Evolutionary conservation across 2,113 vertebrate genomes (phyloP).

Genomic region (Python bivittatus): DNA sequence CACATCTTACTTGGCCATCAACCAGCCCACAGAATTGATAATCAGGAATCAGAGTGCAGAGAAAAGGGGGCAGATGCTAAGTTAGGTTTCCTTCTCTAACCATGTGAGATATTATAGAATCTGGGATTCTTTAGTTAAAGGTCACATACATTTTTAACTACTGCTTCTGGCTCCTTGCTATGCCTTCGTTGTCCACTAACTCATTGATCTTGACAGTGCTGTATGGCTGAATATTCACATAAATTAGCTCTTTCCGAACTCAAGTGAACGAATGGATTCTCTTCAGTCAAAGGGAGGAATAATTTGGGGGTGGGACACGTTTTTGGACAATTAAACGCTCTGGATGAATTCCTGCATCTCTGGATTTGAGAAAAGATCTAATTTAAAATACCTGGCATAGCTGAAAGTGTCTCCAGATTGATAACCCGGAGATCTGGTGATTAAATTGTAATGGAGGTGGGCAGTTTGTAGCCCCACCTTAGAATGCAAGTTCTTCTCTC

Average conservation of each 20-base stretch:
- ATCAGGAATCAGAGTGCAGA: neutral
- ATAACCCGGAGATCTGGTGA: neutral
- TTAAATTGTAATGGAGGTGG: neutral
- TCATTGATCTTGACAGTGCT: constrained; percentile 33
- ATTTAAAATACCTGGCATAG: neutral
- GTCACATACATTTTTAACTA: constrained; percentile 54
- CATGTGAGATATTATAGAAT: constrained; percentile 24
- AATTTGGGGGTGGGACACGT: neutral
- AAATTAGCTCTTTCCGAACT: constrained; percentile 30
- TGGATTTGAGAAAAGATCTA: neutral
- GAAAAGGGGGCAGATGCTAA: neutral
- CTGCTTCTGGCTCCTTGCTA: constrained; percentile 29
- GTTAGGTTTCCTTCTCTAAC: constrained; percentile 22
- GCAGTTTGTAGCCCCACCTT: neutral
- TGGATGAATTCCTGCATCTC: neutral
- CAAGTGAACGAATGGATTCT: neutral
- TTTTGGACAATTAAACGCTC: neutral
- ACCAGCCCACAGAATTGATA: neutral
- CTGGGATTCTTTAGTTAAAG: constrained; percentile 45
- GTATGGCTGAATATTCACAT: neutral
- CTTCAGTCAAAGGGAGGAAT: neutral
- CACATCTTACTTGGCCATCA: neutral
- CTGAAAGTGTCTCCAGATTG: neutral
- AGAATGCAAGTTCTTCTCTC: neutral
- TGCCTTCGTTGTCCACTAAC: neutral